Base-by-base conservation (phyloP, 2,113 vertebrate species). In the Labrus mixtus region DNA sequence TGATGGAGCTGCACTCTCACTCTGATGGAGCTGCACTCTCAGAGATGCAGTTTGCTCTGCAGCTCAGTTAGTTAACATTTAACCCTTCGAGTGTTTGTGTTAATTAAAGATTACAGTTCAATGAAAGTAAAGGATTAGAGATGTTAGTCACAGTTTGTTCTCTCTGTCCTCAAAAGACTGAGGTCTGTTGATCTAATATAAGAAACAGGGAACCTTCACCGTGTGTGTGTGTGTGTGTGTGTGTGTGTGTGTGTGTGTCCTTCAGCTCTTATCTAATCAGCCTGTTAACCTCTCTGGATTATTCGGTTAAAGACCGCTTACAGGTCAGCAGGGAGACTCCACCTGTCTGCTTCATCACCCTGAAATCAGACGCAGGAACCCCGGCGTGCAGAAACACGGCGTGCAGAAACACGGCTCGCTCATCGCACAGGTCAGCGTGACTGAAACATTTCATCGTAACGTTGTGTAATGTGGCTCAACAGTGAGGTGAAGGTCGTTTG, bases 281-380 rank as follows among this genome's bases (percentile, higher is more conserved):
- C 12, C 78, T 4, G 9, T 43, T 64, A 20, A 19, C 37, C 50
- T 58, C 7, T 67, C 53, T 12, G 48, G 33, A 20, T 80, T 59
- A 73, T 61, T 46, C 8, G 8, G 12, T 55, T 48, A 23, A 56
- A 65, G 73, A 60, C 46, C 23, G 73, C 13, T 81, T 43, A 60
- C 58, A 45, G 68, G 46, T 85, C 73, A 65, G 6, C 68, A n/a
- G 33, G 71, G 2, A 45, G 55, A 71, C 46, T 45, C 4, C 1
- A 37, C 25, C 13, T 5, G 7, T 48, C 60, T 2, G 6, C 41
- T 15, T 10, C 46, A 57, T 16, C 59, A 9, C 20, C 29, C 69
- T 29, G 46, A 22, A 17, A 36, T 48, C 17, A 17, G n/a, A 51
- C n/a, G 19, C 22, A 25, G 23, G 46, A 23, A 2, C 43, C 29